phyloP scores from a whole-genome alignment of 2,797 vertebrate genomes.

The Enteromius afrohamiltoni region DNA sequence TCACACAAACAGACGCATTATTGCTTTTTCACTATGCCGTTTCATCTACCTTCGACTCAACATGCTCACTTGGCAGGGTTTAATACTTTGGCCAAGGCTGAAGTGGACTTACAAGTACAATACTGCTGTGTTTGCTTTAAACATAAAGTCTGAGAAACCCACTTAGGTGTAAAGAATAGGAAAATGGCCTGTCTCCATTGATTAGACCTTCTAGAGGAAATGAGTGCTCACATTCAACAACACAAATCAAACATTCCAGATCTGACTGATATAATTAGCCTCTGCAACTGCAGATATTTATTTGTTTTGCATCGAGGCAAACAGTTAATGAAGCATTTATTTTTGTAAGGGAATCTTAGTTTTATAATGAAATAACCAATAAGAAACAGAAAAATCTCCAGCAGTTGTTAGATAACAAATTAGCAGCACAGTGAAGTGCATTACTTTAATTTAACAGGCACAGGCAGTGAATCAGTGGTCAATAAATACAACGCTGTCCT shows the following conservation, averaged over 20 bases:
- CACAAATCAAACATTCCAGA: not conserved
- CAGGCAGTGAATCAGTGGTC: not conserved
- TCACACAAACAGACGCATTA: not conserved
- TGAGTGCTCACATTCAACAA: conserved; percentile 19
- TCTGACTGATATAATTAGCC: not conserved
- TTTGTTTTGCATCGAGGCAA: not conserved
- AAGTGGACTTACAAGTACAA: conserved; percentile 3
- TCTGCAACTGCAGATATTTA: not conserved
- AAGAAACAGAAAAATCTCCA: not conserved
- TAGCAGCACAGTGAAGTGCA: not conserved
- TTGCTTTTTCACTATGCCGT: not conserved
- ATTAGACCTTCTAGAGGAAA: conserved; percentile 9
- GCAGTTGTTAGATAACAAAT: not conserved
- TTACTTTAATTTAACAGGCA: not conserved
- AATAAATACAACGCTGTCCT: conserved; percentile 1
- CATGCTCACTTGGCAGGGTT: conserved; percentile 2
- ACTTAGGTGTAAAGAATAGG: conserved; percentile 30
- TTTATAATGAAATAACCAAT: not conserved
- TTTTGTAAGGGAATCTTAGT: not conserved
- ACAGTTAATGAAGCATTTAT: conserved; percentile 10
- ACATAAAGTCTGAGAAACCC: conserved; percentile 15
- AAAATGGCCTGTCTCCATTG: conserved; percentile 34
- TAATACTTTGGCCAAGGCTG: not conserved
- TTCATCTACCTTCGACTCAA: not conserved
- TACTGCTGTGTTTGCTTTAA: conserved; percentile 5